Conservation (phyloP, 2,797 vertebrate genomes). For the Oophaga sylvatica region DNA sequence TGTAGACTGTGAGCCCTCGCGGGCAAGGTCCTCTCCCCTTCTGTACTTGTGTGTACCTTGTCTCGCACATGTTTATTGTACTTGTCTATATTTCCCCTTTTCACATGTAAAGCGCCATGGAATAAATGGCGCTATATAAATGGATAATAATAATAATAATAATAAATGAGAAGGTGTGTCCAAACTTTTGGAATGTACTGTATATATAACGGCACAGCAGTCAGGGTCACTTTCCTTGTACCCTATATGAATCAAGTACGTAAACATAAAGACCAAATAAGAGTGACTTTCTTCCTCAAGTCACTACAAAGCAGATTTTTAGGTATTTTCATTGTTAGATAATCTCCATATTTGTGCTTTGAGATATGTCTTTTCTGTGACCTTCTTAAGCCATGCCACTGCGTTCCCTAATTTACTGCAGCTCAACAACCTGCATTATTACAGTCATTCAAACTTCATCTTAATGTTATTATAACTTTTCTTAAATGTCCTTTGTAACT, state of each 20-base stretch:
- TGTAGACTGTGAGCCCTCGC: too few species aligned
- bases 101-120: too few species aligned
- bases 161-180: too few species aligned
- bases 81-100: too few species aligned
- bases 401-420: constrained; percentile 30
- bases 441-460: not conserved
- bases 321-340: constrained; percentile 14
- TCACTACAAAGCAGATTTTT: constrained; percentile 24
- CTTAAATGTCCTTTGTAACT: not conserved
- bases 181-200: too few species aligned
- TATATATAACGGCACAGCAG: too few species aligned
- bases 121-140: too few species aligned
- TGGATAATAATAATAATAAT: too few species aligned
- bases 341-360: constrained; percentile 14
- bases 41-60: too few species aligned
- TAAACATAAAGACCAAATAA: not conserved
- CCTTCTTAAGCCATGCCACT: not conserved
- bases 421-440: constrained; percentile 2
- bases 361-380: constrained; percentile 12
- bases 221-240: too few species aligned
- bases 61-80: too few species aligned
- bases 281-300: not conserved
- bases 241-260: not conserved
- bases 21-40: too few species aligned
- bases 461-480: not conserved